Conservation (phyloP, 2,888 invertebrate species). For the Machimus atricapillus region DNA sequence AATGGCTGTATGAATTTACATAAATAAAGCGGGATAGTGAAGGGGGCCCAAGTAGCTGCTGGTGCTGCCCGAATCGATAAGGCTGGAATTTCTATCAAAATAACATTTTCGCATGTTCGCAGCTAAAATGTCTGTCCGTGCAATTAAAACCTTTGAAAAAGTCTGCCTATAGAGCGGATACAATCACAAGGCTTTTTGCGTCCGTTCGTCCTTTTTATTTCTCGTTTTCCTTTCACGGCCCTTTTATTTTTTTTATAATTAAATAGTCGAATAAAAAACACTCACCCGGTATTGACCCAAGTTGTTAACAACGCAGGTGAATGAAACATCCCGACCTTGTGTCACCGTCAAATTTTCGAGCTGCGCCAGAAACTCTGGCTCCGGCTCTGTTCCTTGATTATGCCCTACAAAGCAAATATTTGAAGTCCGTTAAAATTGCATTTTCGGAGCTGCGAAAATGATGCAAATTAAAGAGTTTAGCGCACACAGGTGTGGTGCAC, state of each 20-base stretch:
- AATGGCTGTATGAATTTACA: background rate
- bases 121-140: background rate
- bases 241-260: background rate
- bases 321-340: conserved; percentile 85
- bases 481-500: background rate
- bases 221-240: background rate
- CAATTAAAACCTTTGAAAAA: background rate
- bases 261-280: background rate
- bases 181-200: background rate
- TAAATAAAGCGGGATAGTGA: background rate
- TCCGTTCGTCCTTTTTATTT: background rate
- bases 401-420: conserved; percentile 67
- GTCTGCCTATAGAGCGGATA: background rate
- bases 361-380: conserved; percentile 84
- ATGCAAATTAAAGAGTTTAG: conserved; percentile 29
- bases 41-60: background rate
- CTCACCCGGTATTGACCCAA: conserved; percentile 85
- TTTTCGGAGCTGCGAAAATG: background rate
- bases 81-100: background rate
- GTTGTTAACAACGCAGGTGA: conserved; percentile 91
- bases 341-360: conserved; percentile 87
- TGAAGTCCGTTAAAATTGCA: background rate
- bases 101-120: background rate
- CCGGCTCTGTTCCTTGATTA: conserved; percentile 71
- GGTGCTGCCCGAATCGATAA: background rate